phyloP scores from a whole-genome alignment of 2,113 vertebrate species.

The Egretta garzetta region DNA sequence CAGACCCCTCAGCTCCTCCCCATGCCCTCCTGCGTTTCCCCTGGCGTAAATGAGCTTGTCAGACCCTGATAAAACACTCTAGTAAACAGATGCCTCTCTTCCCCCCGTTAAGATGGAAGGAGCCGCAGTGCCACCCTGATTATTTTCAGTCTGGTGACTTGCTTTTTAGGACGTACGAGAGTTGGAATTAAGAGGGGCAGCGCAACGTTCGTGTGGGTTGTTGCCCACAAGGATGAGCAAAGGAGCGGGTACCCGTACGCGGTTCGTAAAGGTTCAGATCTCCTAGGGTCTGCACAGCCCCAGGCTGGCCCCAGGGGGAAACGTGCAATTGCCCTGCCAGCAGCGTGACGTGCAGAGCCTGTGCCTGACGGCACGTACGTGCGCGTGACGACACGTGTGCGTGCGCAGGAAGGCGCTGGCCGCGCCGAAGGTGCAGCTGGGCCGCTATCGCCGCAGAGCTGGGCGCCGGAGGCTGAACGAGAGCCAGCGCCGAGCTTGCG shows the following conservation, averaged over 20 bases:
- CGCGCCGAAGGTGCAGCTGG: accelerated
- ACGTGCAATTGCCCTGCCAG: too few relatives aligned
- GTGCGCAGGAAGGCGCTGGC: accelerated
- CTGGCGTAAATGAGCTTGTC: background rate
- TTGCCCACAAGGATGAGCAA: background rate
- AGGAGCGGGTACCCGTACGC: background rate
- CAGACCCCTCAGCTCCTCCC: background rate
- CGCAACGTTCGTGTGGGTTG: background rate
- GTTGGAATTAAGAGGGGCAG: background rate
- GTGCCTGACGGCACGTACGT: background rate
- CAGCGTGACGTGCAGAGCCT: accelerated
- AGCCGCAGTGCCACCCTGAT: background rate
- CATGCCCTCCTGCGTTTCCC: too few relatives aligned
- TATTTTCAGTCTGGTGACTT: background rate
- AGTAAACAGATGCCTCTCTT: background rate
- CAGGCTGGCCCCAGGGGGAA: background rate
- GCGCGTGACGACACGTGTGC: accelerated
- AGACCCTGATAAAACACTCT: background rate
- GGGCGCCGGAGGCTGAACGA: too few relatives aligned
- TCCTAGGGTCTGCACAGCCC: background rate
- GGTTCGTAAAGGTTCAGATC: background rate
- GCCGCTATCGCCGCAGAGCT: background rate
- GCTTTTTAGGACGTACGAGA: background rate
- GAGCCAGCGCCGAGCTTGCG: background rate
- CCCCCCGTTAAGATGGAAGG: background rate